These are phyloP conservation scores for Plectropomus leopardus DNA, from an alignment of 2,113 vertebrate species.

Conservation along the genomic window DNA sequence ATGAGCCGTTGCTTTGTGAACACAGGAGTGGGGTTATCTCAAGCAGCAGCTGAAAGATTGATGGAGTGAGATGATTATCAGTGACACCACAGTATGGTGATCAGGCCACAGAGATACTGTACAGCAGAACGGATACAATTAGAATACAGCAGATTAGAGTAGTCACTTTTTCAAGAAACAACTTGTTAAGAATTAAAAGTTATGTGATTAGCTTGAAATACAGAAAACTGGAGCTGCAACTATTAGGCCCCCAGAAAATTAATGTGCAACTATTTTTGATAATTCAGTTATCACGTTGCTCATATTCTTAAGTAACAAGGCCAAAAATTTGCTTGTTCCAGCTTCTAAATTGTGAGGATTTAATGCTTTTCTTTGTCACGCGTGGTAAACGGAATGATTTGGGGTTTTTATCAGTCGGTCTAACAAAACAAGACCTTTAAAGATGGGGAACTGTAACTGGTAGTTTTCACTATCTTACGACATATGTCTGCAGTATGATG, in stretches of 20 bases:
- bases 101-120: conserved; percentile 45
- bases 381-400: neutral
- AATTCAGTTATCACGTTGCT: neutral
- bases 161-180: neutral
- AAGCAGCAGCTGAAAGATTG: conserved; percentile 75
- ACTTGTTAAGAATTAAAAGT: neutral
- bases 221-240: neutral
- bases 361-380: neutral
- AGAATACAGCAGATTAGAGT: neutral
- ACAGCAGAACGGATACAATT: conserved; percentile 25
- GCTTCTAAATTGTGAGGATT: neutral
- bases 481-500: neutral
- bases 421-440: neutral
- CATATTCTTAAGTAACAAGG: neutral
- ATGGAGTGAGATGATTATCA: conserved; percentile 78
- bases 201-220: neutral
- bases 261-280: neutral
- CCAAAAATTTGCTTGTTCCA: neutral
- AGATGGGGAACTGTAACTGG: neutral
- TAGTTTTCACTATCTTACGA: neutral
- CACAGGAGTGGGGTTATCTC: conserved; percentile 74
- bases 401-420: neutral
- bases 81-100: conserved; percentile 55
- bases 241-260: neutral
- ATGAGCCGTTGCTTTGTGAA: conserved; percentile 81